Evolutionary conservation across 1,140 invertebrate species (phyloP).

Genomic region (Neodiprion fabricii): DNA sequence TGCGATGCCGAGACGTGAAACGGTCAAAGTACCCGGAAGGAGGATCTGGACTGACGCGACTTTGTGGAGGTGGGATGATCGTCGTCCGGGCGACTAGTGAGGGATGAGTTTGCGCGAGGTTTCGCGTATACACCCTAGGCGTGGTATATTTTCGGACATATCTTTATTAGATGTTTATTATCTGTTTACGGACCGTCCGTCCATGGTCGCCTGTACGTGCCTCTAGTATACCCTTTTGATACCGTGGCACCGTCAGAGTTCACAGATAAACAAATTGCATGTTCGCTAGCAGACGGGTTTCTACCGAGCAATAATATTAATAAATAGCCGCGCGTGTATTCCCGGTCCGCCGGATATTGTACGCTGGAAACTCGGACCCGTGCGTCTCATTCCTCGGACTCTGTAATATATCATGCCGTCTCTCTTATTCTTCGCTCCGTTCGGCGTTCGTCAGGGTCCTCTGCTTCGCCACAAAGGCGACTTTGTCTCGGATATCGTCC

Average conservation of each 20-base stretch:
- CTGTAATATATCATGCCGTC: too few species aligned
- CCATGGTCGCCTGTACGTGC: constrained; percentile 16
- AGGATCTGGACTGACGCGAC: too few species aligned
- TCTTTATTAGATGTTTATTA: constrained; percentile 56
- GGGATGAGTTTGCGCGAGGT: too few species aligned
- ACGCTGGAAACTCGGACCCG: constrained; percentile 8
- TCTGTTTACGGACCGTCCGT: constrained; percentile 30
- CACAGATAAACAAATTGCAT: constrained; percentile 44
- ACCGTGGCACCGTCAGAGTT: constrained; percentile 35
- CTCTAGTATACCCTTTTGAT: constrained; percentile 50
- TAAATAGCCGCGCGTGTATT: constrained; percentile 38
- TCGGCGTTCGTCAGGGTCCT: background rate
- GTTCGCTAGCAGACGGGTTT: constrained; percentile 30
- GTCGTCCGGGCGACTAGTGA: too few species aligned
- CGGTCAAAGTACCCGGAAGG: background rate
- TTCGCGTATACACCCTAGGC: background rate
- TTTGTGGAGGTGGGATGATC: too few species aligned
- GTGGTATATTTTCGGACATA: constrained; percentile 44
- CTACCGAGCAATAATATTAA: constrained; percentile 46
- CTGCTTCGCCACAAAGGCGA: constrained; percentile 42
- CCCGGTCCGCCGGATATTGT: constrained; percentile 39
- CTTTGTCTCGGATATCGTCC: constrained; percentile 42
- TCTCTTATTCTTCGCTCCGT: background rate
- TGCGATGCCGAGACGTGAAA: background rate
- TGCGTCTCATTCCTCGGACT: background rate